Conservation (phyloP, 1,140 invertebrate genomes). For the Ridgeia piscesae region DNA sequence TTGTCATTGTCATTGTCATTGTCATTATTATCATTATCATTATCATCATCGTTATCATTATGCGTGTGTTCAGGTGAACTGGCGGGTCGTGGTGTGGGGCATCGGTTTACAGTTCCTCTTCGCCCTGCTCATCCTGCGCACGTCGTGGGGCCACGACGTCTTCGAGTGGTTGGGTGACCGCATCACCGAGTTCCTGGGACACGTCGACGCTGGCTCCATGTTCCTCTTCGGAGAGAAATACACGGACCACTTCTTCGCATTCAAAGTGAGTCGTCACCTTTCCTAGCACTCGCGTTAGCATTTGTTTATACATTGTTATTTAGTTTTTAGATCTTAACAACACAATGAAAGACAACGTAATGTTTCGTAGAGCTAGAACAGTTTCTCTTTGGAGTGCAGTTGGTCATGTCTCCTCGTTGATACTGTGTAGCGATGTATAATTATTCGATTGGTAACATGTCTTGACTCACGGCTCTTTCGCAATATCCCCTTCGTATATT, state of each 20-base stretch:
- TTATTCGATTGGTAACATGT: background rate
- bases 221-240: slow-evolving; percentile 80
- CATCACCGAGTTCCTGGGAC: slow-evolving; percentile 75
- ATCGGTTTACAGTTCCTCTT: slow-evolving; percentile 82
- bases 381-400: background rate
- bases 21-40: no score
- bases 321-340: background rate
- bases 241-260: slow-evolving; percentile 46
- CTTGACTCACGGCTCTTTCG: background rate
- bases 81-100: slow-evolving; percentile 65
- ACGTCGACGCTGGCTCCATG: slow-evolving; percentile 73
- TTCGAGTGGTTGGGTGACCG: slow-evolving; percentile 78
- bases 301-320: no score
- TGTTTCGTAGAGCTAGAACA: background rate
- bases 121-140: slow-evolving; percentile 83
- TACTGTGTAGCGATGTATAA: no score
- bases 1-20: no score
- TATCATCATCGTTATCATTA: no score
- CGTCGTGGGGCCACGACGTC: slow-evolving; percentile 73
- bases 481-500: background rate
- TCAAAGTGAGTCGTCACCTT: slow-evolving; percentile 36
- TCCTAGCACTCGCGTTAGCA: background rate
- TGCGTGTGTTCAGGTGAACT: slow-evolving; percentile 43
- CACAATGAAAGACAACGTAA: background rate
- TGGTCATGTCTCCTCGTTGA: background rate